Conservation (phyloP, 2,113 vertebrate genomes). For the Tor tambroides region DNA sequence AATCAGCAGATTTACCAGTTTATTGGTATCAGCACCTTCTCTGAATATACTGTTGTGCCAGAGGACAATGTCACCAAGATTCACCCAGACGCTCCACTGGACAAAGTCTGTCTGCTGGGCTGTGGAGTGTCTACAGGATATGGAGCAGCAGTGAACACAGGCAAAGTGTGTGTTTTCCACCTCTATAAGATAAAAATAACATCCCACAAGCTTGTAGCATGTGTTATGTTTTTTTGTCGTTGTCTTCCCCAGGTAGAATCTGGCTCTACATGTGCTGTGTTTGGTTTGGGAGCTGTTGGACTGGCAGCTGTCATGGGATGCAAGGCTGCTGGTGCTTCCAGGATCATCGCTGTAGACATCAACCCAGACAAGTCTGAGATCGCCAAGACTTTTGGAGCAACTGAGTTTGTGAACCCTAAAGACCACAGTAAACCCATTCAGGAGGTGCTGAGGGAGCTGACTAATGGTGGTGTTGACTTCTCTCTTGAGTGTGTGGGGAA, state of each 20-base stretch:
- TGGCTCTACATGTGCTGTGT: too few species aligned
- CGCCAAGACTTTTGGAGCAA: slow-evolving; percentile 81
- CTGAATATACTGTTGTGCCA: slow-evolving; percentile 68
- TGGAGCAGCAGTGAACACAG: slow-evolving; percentile 68
- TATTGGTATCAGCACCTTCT: slow-evolving; percentile 66
- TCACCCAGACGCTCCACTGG: slow-evolving; percentile 60
- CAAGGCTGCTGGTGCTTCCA: slow-evolving; percentile 77
- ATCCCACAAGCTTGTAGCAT: not conserved
- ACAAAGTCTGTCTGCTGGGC: slow-evolving; percentile 70
- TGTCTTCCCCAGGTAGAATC: too few species aligned
- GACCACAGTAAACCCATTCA: slow-evolving; percentile 76
- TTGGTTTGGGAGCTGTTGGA: too few species aligned
- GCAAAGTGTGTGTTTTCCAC: slow-evolving; percentile 57
- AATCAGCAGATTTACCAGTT: slow-evolving; percentile 69
- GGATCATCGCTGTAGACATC: slow-evolving; percentile 83
- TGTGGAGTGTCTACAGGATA: slow-evolving; percentile 71
- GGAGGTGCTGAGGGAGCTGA: slow-evolving; percentile 80
- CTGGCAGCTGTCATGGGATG: too few species aligned
- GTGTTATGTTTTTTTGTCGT: too few species aligned
- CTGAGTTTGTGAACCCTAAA: slow-evolving; percentile 82
- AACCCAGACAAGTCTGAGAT: slow-evolving; percentile 80
- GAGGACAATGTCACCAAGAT: slow-evolving; percentile 67
- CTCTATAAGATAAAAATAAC: not conserved
- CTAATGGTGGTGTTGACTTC: slow-evolving; percentile 80
- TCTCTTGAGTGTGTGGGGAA: slow-evolving; percentile 83